phyloP scores from a whole-genome alignment of 1,140 invertebrate genomes.

The Cephus cinctus region DNA sequence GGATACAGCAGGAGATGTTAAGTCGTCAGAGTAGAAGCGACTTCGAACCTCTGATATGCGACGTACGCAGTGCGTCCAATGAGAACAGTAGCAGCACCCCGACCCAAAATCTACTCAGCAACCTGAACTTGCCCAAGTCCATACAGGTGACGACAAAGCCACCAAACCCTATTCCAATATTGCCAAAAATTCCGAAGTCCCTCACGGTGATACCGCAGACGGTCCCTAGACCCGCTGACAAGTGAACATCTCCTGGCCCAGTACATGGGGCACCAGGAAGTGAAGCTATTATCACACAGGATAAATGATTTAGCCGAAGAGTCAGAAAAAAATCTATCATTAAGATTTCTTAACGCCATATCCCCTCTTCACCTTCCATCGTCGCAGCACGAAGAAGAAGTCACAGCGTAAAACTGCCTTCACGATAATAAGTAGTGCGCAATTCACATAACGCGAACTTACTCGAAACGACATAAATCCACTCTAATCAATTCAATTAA shows the following conservation, averaged over 20 bases:
- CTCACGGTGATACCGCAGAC: slow-evolving; percentile 72
- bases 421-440: slow-evolving; percentile 6
- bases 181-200: slow-evolving; percentile 76
- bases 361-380: too few species aligned
- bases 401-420: slow-evolving; percentile 7
- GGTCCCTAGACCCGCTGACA: slow-evolving; percentile 46
- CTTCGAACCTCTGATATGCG: slow-evolving; percentile 55
- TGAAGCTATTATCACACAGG: too few species aligned
- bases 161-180: slow-evolving; percentile 43
- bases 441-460: slow-evolving; percentile 6
- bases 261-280: too few species aligned
- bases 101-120: slow-evolving; percentile 49
- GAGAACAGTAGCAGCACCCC: slow-evolving; percentile 48
- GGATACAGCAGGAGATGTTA: slow-evolving; percentile 53
- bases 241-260: too few species aligned
- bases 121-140: slow-evolving; percentile 51
- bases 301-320: too few species aligned
- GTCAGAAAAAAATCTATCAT: too few species aligned
- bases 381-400: too few species aligned
- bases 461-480: neutral
- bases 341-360: too few species aligned
- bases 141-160: slow-evolving; percentile 54
- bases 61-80: slow-evolving; percentile 44
- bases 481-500: too few species aligned
- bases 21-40: slow-evolving; percentile 48